Conservation (phyloP, 2,113 vertebrate species). For the Cnemophilus loriae region DNA sequence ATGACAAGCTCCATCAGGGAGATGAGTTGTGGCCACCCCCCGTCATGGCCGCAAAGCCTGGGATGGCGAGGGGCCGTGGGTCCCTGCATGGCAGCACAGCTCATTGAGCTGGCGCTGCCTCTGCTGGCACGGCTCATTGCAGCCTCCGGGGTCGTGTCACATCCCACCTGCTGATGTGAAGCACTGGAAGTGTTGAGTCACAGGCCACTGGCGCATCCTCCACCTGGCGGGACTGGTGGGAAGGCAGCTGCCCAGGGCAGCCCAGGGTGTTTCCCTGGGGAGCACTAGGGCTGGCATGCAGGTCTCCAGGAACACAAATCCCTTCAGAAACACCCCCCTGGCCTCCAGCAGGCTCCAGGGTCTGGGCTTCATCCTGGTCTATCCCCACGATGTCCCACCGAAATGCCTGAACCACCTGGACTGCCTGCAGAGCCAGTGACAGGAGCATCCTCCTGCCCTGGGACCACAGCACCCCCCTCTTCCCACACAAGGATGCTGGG, state of each 20-base stretch:
- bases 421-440: neutral
- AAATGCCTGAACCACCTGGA: neutral
- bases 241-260: fast-evolving
- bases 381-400: neutral
- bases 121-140: fast-evolving
- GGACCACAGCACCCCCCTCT: neutral
- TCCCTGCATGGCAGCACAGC: neutral
- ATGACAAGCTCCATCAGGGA: neutral
- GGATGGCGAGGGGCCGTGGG: fast-evolving
- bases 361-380: neutral
- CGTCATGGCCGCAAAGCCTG: fast-evolving
- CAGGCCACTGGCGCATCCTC: fast-evolving
- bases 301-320: neutral
- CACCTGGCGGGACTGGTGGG: neutral
- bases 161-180: neutral
- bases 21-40: neutral
- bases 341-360: neutral
- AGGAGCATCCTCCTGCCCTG: neutral
- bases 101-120: neutral
- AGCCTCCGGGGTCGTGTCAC: neutral
- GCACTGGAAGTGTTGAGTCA: neutral
- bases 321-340: neutral
- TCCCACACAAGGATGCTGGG: neutral
- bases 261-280: fast-evolving
- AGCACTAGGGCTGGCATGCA: neutral